phyloP scores from a whole-genome alignment of 2,797 vertebrate species.

The Rhinella marina region DNA sequence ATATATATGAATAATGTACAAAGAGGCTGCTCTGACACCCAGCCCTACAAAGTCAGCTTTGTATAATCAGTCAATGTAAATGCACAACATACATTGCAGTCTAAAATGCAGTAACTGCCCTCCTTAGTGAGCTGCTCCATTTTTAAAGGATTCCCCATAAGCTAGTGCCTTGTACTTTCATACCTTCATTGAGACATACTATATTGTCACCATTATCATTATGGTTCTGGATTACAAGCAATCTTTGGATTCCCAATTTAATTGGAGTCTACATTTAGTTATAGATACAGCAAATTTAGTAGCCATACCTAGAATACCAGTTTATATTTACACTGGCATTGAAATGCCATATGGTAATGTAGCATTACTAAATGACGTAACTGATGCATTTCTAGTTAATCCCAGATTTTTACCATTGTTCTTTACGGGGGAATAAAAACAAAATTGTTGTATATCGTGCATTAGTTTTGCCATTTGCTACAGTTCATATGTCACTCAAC shows the following conservation, averaged over 20 bases:
- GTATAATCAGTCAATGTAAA: background rate
- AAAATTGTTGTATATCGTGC: too few relatives aligned
- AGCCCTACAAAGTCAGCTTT: background rate
- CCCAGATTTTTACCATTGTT: background rate
- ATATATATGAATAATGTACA: background rate
- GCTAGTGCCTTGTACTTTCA: conserved; percentile 42
- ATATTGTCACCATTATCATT: background rate
- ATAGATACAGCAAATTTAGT: background rate
- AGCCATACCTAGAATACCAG: background rate
- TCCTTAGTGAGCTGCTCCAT: background rate
- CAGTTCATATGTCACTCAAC: background rate
- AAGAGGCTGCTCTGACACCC: background rate
- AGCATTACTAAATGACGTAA: background rate
- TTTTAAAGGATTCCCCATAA: background rate
- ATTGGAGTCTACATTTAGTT: background rate
- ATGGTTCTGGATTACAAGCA: background rate
- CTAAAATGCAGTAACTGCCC: background rate
- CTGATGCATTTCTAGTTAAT: background rate
- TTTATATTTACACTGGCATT: background rate
- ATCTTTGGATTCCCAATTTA: background rate
- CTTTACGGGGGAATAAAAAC: background rate
- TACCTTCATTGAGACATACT: background rate
- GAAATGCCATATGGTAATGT: background rate
- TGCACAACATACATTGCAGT: background rate
- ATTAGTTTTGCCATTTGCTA: background rate